Conservation (phyloP, 2,888 invertebrate genomes). For the Drosophila percnosoma region DNA sequence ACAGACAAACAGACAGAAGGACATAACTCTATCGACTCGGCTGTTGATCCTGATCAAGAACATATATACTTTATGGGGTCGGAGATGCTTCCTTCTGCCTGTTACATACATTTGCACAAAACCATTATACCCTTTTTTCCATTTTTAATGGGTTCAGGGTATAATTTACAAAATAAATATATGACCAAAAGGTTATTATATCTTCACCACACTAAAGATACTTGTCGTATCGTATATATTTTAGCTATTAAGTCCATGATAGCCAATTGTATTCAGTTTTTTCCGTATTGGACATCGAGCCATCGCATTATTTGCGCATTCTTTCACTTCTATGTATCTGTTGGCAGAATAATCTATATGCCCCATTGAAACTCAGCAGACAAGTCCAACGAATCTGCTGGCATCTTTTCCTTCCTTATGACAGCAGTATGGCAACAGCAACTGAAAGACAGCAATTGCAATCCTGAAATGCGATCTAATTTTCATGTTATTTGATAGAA, state of each 20-base stretch:
- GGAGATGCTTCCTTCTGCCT: too few species aligned
- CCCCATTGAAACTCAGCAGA: conserved; percentile 18
- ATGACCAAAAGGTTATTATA: neutral
- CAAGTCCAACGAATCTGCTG: conserved; percentile 31
- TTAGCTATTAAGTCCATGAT: neutral
- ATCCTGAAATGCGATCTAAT: conserved; percentile 69
- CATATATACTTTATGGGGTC: too few species aligned
- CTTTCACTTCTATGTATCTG: conserved; percentile 11
- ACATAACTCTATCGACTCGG: too few species aligned
- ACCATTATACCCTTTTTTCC: too few species aligned
- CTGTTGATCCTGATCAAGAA: too few species aligned
- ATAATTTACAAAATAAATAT: neutral
- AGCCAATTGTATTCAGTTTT: conserved; percentile 4
- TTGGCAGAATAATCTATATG: conserved; percentile 30
- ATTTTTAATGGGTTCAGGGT: too few species aligned
- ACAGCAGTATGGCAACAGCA: conserved; percentile 22
- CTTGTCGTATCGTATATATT: neutral
- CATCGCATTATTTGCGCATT: conserved; percentile 32
- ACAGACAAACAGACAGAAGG: too few species aligned
- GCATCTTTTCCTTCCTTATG: conserved; percentile 23
- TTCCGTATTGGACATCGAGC: conserved; percentile 24
- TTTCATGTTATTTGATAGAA: conserved; percentile 78
- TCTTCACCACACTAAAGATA: neutral
- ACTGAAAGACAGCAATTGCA: conserved; percentile 14
- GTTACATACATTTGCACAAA: too few species aligned